Percentiles rank a stretch among this genome's conserved stretches.
Evolutionary conservation across 1,140 invertebrate species (phyloP).

Genomic region (Atta colombica): DNA sequence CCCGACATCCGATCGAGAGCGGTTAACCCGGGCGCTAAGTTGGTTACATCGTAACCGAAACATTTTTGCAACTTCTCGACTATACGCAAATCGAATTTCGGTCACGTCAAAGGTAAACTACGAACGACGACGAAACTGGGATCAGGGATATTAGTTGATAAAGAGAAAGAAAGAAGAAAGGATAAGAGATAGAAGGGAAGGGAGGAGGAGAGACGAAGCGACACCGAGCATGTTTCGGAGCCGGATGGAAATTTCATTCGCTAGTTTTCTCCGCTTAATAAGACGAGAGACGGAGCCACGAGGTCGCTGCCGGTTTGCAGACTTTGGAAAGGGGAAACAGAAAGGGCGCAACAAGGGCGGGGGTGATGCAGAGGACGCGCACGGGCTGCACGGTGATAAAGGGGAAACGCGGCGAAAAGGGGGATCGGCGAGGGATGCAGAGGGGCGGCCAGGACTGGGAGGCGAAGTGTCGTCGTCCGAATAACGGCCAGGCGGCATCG

Average conservation of each 20-base stretch:
- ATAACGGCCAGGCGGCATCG: conserved; percentile 87
- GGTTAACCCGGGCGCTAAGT: conserved; percentile 55
- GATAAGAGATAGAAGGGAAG: neutral
- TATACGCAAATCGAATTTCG: conserved; percentile 70
- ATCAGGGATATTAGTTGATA: conserved; percentile 63
- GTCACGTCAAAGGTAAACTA: conserved; percentile 74
- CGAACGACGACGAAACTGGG: conserved; percentile 52
- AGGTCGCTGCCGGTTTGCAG: conserved; percentile 78
- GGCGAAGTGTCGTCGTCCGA: conserved; percentile 87
- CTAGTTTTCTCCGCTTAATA: conserved; percentile 77
- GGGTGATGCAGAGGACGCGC: conserved; percentile 69
- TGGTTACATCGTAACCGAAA: conserved; percentile 29
- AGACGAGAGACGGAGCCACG: conserved; percentile 78
- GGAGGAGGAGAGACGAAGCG: neutral
- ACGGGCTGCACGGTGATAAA: conserved; percentile 61
- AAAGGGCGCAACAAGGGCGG: conserved; percentile 76
- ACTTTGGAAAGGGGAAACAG: conserved; percentile 80
- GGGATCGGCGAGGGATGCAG: conserved; percentile 62
- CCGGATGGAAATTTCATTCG: conserved; percentile 77
- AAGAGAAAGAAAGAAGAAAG: neutral
- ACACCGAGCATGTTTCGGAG: conserved; percentile 71
- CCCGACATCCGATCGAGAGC: conserved; percentile 42
- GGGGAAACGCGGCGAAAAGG: conserved; percentile 69
- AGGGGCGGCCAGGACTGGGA: conserved; percentile 80
- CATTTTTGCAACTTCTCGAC: conserved; percentile 55